Base-by-base conservation (phyloP, 2,888 invertebrate species). In the Andrena bicolor region DNA sequence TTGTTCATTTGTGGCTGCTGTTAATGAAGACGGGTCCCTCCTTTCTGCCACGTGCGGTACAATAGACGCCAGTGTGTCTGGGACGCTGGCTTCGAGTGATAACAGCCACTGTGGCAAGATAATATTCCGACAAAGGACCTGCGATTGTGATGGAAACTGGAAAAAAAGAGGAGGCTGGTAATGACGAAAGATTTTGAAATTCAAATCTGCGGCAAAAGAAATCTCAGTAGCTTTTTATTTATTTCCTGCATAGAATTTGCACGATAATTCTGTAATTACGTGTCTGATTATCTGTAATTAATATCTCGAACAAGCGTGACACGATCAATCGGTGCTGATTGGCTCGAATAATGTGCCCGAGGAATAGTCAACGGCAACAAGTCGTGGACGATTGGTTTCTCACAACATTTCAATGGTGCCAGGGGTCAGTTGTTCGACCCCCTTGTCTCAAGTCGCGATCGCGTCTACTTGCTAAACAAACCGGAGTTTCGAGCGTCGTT, bases 381-480 rank as follows among this genome's bases (percentile, higher is more conserved):
- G 23, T 48, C 8, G 6, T 4, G n/a, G 4, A 5, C 26, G 56
- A 76, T 64, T 56, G 30, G 71, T 26, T 56, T 68, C 30, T n/a
- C 0, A 26, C 30, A 41, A 53, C 41, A 35, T 72, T 69, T 41
- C 23, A 30, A 70, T 48, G 32, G 35, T 35, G 5, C 13, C 5
- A 68, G 51, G 48, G 81, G 77, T 81, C 77, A 81, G n/a, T 23
- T 7, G 58, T 63, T 74, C 70, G 80, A 81, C 63, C 64, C 23
- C 60, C 20, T 32, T 35, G 48, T 70, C 65, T 53, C 10, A 32
- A 64, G 20, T 28, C 60, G 10, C 20, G 69, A 51, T 61, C 69
- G 48, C 28, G 58, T 64, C 41, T 83, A 75, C 85, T 85, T 81
- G 60, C 74, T 68, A 70, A 79, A 81, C 68, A 69, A 49, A 85